phyloP scores from a whole-genome alignment of 2,113 vertebrate species.

The Aleadryas rufinucha region DNA sequence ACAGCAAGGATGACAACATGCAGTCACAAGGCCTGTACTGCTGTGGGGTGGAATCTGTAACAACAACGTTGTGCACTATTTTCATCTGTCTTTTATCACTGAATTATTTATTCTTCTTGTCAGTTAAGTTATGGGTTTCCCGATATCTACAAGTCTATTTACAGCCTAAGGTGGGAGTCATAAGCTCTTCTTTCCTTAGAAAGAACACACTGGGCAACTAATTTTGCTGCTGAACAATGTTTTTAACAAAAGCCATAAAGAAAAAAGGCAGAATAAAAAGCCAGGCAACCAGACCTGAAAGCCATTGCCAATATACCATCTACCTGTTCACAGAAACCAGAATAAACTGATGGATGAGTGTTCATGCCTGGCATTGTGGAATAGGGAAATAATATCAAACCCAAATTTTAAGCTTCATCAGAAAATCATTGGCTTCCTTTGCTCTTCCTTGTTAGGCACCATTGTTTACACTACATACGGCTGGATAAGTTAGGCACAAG shows the following conservation, averaged over 20 bases:
- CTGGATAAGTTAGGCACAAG: background rate
- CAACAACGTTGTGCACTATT: background rate
- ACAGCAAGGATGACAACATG: background rate
- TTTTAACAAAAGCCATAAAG: background rate
- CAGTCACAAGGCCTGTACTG: background rate
- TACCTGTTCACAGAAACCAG: background rate
- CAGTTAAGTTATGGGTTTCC: background rate
- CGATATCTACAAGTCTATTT: background rate
- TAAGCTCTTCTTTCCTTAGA: background rate
- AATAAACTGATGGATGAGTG: background rate
- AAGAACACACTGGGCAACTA: background rate
- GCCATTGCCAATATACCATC: background rate
- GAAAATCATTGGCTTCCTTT: background rate
- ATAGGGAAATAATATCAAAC: background rate
- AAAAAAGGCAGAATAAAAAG: background rate
- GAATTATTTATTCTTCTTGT: slow-evolving; percentile 5
- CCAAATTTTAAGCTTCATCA: background rate
- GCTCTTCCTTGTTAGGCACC: background rate
- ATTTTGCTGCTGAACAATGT: background rate
- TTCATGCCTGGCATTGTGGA: background rate
- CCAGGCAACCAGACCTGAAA: background rate
- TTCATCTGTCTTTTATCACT: background rate
- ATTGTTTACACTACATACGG: background rate
- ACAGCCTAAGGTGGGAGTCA: background rate
- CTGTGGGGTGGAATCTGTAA: background rate